These are phyloP conservation scores for Leucoraja ocellata DNA, from an alignment of 2,797 vertebrate genomes.

Conservation along the genomic window DNA sequence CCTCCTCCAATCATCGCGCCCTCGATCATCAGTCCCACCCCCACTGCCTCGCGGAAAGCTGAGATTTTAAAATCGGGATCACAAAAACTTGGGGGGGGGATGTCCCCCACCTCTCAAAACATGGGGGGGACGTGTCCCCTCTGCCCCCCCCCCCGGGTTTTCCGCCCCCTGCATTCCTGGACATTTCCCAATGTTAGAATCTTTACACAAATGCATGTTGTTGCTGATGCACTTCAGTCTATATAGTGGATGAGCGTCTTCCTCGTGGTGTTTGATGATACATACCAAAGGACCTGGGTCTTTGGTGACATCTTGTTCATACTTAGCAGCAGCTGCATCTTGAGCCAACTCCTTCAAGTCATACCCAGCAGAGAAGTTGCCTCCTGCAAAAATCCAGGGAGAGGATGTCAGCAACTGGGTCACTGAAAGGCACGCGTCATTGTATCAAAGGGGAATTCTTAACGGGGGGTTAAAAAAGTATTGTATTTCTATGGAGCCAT, in stretches of 20 bases:
- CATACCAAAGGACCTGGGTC: slow-evolving; percentile 70
- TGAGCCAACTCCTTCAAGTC: slow-evolving; percentile 80
- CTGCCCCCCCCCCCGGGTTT: too few species aligned
- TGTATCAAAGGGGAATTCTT: background rate
- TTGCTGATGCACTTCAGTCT: background rate
- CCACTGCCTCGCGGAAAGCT: too few species aligned
- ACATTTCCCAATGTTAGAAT: background rate
- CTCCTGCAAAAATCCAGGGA: slow-evolving; percentile 69
- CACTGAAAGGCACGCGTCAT: background rate
- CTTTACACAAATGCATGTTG: background rate
- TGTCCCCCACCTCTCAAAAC: too few species aligned
- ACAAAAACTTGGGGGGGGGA: too few species aligned
- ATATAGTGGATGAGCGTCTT: background rate
- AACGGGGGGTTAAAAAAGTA: slow-evolving; percentile 52
- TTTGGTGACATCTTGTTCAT: slow-evolving; percentile 82
- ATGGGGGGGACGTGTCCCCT: too few species aligned
- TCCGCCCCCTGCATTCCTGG: background rate
- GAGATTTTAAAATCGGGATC: too few species aligned
- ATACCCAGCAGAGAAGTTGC: slow-evolving; percentile 83
- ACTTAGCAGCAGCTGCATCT: slow-evolving; percentile 65
- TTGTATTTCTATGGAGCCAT: too few species aligned
- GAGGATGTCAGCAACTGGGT: background rate
- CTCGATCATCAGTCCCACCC: too few species aligned
- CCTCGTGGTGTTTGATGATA: slow-evolving; percentile 25
- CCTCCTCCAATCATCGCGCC: too few species aligned